Base-by-base conservation (phyloP, 2,113 vertebrate genomes). In the Silurus asotus region DNA sequence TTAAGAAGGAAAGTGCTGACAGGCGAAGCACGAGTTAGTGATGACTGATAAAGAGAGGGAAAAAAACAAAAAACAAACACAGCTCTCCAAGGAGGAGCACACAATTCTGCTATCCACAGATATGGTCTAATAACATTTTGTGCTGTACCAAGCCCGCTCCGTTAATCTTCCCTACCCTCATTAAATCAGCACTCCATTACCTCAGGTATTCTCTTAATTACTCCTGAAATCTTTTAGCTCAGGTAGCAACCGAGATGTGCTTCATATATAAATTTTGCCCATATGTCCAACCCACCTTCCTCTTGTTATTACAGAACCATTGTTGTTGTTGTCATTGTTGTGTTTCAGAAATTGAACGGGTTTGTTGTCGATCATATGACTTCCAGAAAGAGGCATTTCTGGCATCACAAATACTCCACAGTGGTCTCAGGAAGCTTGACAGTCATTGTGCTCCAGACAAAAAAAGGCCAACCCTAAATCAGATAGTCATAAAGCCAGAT, bases 181-280 rank as follows among this genome's bases (percentile, higher is more conserved):
- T 94, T 92, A 92, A 90, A 93, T 93, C 92, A 91, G 93, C 87
- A 81, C 87, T 89, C 79, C 74, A 86, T 91, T 90, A 91, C 92
- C 92, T 92, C 91, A 90, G 92, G 89, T 92, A 86, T 72, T 86
- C 78, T 88, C 90, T 93, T 93, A 94, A 93, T 93, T 94, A 93
- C 91, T 85, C 88, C 86, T 85, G 70, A 84, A 91, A 89, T 87
- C 85, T 91, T 86, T 85, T 86, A 86, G 61, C 90, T 82, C 84
- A 83, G 84, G 83, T 56, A 88, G 85, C 81, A 89, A 86, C 87
- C 23, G 81, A 88, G 85, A 90, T 84, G 51, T 37, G 74, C 82
- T 87, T 89, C 75, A 80, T 87, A 82, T 89, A 77, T 83, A 90
- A 91, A 92, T 90, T 90, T 86, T 72, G 51, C 81, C 48, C 81